Evolutionary conservation across 92 coral and sea anemone genomes (phyloP), one percentile per base, ranked within the genome.

Genomic region (Porites cylindrica): DNA sequence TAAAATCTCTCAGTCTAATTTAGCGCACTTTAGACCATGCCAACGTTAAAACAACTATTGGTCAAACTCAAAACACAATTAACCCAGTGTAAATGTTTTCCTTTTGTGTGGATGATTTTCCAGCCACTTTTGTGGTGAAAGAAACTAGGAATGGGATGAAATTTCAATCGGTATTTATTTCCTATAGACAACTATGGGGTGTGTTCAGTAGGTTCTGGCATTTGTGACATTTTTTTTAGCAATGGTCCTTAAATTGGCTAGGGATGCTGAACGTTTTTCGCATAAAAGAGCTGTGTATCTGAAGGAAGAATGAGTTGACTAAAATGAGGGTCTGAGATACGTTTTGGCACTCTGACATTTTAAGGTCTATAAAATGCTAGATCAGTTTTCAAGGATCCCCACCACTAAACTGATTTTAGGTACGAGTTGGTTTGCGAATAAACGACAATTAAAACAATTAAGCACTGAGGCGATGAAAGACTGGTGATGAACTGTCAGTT

Each of bases 381-480:
- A 83, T 73, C 70, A 62, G 47, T 32, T 11, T 70, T 51, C n/a
- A 56, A 53, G n/a, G 14, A n/a, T 52, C 20, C 51, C 64, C 24
- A 14, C 51, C 54, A 26, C 66, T n/a, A 10, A 17, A 10, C 12
- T 8, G 13, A 19, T 38, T 16, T 21, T 17, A 0, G 2, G 4
- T 83, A 61, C 81, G 80, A 60, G 87, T 72, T 63, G 62, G 81
- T 73, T 83, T 51, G 87, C 9, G 53, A 20, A 61, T 6, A 10
- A 32, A 62, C 21, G 62, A 82, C 90, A 90, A 90, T 85, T 68
- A 82, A 86, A 86, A 86, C 84, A 68, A 86, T 86, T 75, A 81
- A 62, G 75, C 53, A 72, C 51, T 6, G 24, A 69, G 53, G 80
- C 84, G 93, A 65, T 90, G 93, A 90, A 75, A 29, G 90, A 86